Evolutionary conservation across 2,888 invertebrate genomes (phyloP).

Genomic region (Arctia plantaginis): DNA sequence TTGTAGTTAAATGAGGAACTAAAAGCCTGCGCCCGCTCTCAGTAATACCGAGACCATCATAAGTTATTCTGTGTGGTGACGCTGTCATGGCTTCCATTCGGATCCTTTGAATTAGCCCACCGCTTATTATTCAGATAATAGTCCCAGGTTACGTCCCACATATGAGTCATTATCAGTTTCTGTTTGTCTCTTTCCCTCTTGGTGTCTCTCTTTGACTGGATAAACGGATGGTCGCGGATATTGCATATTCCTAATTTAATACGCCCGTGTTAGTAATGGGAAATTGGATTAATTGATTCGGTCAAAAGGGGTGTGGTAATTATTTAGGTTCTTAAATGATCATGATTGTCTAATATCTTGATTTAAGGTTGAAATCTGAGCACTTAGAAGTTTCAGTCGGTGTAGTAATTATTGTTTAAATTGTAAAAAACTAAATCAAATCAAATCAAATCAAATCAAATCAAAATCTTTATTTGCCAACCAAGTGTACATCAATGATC

Average conservation of each 20-base stretch:
- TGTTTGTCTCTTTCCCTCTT: background rate
- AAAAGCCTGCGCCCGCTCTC: background rate
- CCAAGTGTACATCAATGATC: no score
- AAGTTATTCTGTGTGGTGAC: constrained; percentile 62
- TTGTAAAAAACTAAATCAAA: background rate
- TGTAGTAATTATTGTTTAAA: background rate
- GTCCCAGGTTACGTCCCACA: constrained; percentile 14
- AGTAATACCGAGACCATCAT: constrained; percentile 40
- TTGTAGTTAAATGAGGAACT: background rate
- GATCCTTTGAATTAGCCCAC: constrained; percentile 50
- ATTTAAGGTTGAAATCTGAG: background rate
- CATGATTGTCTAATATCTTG: background rate
- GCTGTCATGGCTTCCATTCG: constrained; percentile 41
- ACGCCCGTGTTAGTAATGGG: background rate
- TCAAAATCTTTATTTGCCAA: no score
- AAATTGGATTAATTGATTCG: background rate
- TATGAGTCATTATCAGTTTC: background rate
- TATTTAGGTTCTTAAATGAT: background rate
- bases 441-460: no score
- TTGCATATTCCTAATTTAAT: background rate
- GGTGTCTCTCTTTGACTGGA: background rate
- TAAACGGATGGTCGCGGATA: background rate
- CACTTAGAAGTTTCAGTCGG: background rate
- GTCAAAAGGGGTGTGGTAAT: background rate
- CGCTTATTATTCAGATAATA: constrained; percentile 44